These are phyloP conservation scores for Ptychoptera albimana DNA, from an alignment of 2,888 invertebrate species.

Conservation along the genomic window DNA sequence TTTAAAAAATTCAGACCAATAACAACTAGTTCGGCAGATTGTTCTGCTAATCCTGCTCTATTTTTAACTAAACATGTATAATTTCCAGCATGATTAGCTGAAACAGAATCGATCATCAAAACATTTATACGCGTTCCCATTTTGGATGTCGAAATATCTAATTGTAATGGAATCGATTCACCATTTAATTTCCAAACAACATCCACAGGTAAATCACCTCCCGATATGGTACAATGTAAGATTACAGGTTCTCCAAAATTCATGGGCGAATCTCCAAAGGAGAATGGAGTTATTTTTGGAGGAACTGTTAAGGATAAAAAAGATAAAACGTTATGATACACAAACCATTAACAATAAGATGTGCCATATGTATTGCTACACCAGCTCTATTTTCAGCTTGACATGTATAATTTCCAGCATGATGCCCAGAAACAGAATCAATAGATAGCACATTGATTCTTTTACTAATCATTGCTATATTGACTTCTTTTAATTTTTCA, in stretches of 20 bases:
- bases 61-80: slow-evolving; percentile 63
- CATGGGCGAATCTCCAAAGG: slow-evolving; percentile 42
- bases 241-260: slow-evolving; percentile 43
- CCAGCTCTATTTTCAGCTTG: slow-evolving; percentile 58
- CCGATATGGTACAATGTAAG: slow-evolving; percentile 41
- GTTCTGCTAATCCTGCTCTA: slow-evolving; percentile 44
- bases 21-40: slow-evolving; percentile 45
- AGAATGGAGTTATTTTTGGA: slow-evolving; percentile 35
- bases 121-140: slow-evolving; percentile 43
- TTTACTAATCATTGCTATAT: slow-evolving; percentile 41
- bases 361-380: slow-evolving; percentile 46
- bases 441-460: slow-evolving; percentile 53
- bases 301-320: neutral
- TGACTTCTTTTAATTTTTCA: slow-evolving; percentile 30
- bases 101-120: slow-evolving; percentile 47
- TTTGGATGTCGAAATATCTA: neutral
- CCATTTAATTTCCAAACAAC: slow-evolving; percentile 20
- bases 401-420: slow-evolving; percentile 62
- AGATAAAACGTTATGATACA: slow-evolving; percentile 18
- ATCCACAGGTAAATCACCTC: slow-evolving; percentile 48
- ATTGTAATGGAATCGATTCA: neutral
- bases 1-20: slow-evolving; percentile 49
- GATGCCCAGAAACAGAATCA: slow-evolving; percentile 48
- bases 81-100: slow-evolving; percentile 52
- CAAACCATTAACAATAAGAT: slow-evolving; percentile 56